Evolutionary conservation across 2,888 invertebrate genomes (phyloP).

Genomic region (Caenorhabditis becei): DNA sequence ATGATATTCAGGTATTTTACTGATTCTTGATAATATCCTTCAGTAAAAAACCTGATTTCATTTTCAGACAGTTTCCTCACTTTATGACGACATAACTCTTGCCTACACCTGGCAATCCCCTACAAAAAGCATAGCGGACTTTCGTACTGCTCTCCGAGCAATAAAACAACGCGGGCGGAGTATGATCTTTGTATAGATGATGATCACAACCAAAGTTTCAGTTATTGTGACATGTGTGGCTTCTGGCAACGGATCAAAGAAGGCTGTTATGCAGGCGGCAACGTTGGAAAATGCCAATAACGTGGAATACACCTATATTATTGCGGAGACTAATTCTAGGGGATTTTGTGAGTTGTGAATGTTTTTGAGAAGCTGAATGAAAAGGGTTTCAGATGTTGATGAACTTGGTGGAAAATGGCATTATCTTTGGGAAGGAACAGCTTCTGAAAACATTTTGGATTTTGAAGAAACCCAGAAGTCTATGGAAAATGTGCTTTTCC

Average conservation of each 20-base stretch:
- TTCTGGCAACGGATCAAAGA: slow-evolving; percentile 45
- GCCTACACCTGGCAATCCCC: slow-evolving; percentile 39
- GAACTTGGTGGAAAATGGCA: slow-evolving; percentile 40
- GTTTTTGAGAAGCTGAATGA: too few species aligned
- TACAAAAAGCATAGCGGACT: slow-evolving; percentile 7
- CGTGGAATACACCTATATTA: slow-evolving; percentile 67
- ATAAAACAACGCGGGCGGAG: slow-evolving; percentile 52
- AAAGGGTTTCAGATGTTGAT: slow-evolving; percentile 42
- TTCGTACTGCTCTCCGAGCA: slow-evolving; percentile 31
- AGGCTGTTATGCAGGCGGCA: slow-evolving; percentile 64
- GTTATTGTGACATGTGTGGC: slow-evolving; percentile 58
- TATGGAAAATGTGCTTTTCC: slow-evolving; percentile 41
- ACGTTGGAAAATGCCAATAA: slow-evolving; percentile 52
- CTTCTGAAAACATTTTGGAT: background rate
- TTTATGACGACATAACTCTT: slow-evolving; percentile 34
- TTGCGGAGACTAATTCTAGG: slow-evolving; percentile 59
- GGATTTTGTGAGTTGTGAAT: slow-evolving; percentile 41
- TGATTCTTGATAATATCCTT: too few species aligned
- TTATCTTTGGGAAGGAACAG: slow-evolving; percentile 52
- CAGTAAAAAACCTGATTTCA: too few species aligned
- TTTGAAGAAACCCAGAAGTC: slow-evolving; percentile 27
- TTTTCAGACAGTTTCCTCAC: slow-evolving; percentile 37
- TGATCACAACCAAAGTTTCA: slow-evolving; percentile 7
- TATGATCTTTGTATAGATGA: background rate
- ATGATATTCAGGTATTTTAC: slow-evolving; percentile 54